A percentile compares a stretch with the other conserved stretches of the same genome.
These are phyloP conservation scores for Thereva unica DNA, from an alignment of 2,888 invertebrate genomes.

Conservation along the genomic window DNA sequence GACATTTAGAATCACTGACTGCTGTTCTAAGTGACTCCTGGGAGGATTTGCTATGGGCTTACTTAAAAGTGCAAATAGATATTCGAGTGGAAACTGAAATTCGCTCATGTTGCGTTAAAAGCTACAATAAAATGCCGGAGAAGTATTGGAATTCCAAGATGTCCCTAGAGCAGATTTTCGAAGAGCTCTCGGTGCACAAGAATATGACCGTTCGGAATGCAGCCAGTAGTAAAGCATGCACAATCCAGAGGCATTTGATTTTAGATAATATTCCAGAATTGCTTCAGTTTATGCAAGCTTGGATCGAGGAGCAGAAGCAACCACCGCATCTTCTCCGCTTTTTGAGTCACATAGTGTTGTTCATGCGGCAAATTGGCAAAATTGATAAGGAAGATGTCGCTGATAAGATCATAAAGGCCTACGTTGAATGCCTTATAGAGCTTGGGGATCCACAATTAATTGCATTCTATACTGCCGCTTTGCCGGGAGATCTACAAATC, in stretches of 20 bases:
- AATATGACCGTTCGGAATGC: slow-evolving; percentile 60
- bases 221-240: slow-evolving; percentile 69
- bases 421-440: slow-evolving; percentile 72
- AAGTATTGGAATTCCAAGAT: slow-evolving; percentile 73
- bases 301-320: slow-evolving; percentile 64
- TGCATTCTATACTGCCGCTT: slow-evolving; percentile 81
- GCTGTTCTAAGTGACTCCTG: slow-evolving; percentile 76
- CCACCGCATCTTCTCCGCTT: slow-evolving; percentile 67
- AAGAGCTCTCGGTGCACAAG: slow-evolving; percentile 66
- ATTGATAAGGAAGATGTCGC: slow-evolving; percentile 71
- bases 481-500: slow-evolving; percentile 68
- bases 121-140: slow-evolving; percentile 65
- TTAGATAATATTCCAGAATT: slow-evolving; percentile 77
- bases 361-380: slow-evolving; percentile 79
- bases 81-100: slow-evolving; percentile 81
- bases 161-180: slow-evolving; percentile 70
- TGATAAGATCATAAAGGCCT: slow-evolving; percentile 76
- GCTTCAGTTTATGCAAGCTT: slow-evolving; percentile 70
- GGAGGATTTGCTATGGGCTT: slow-evolving; percentile 91
- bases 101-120: slow-evolving; percentile 63
- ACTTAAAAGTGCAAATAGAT: slow-evolving; percentile 80
- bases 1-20: slow-evolving; percentile 77
- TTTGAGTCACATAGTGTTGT: slow-evolving; percentile 81
- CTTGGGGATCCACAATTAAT: slow-evolving; percentile 76
- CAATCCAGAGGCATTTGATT: slow-evolving; percentile 84